phyloP scores from a whole-genome alignment of 2,888 invertebrate genomes.

The Drosophila mulleri region DNA sequence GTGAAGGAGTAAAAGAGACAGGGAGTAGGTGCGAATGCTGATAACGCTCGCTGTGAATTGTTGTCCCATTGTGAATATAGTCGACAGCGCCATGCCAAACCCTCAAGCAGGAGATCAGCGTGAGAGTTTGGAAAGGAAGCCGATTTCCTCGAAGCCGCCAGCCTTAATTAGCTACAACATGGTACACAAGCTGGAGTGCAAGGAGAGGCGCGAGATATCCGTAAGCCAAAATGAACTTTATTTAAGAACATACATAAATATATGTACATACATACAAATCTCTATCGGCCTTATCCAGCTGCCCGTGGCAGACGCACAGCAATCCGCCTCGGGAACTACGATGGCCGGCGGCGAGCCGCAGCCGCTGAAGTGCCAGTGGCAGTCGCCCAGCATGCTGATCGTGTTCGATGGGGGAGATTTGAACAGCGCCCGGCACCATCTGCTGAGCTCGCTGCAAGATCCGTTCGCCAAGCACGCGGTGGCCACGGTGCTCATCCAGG shows the following conservation, averaged over 20 bases:
- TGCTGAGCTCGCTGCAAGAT: constrained; percentile 72
- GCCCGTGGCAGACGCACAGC: constrained; percentile 18
- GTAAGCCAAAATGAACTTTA: constrained; percentile 27
- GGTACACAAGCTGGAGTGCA: constrained; percentile 47
- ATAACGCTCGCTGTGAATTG: not conserved
- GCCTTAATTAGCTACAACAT: constrained; percentile 47
- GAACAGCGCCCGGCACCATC: constrained; percentile 74
- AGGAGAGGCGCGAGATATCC: constrained; percentile 8
- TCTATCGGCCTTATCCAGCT: constrained; percentile 9
- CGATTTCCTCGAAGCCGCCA: not conserved
- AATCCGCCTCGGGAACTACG: constrained; percentile 1
- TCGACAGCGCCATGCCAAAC: constrained; percentile 21
- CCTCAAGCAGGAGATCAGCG: not conserved
- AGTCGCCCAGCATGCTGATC: constrained; percentile 69
- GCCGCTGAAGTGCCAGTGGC: constrained; percentile 29
- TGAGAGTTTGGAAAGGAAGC: not conserved
- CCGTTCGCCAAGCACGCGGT: constrained; percentile 69
- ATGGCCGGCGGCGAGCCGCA: not conserved
- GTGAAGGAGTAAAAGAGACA: not conserved
- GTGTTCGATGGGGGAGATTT: constrained; percentile 80
- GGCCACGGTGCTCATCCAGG: constrained; percentile 80
- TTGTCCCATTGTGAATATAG: constrained; percentile 13
- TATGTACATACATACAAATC: no score
- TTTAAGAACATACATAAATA: no score
- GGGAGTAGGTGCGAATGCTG: constrained; percentile 1